These are phyloP conservation scores for Nomia melanderi DNA, from an alignment of 1,140 invertebrate genomes.

Conservation along the genomic window DNA sequence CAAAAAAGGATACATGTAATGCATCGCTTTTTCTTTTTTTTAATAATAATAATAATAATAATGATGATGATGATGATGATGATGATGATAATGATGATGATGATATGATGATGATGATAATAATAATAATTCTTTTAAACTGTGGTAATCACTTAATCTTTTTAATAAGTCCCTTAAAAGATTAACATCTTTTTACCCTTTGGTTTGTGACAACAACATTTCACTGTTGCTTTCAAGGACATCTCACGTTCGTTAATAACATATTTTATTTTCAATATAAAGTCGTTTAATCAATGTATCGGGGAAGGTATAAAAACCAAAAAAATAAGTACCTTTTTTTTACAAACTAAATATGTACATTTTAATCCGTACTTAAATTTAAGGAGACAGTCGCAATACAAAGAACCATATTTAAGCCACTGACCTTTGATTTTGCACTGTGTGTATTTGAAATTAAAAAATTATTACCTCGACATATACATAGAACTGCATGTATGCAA, in stretches of 20 bases:
- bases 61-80: too few species aligned
- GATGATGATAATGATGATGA: too few species aligned
- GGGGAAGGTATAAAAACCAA: constrained; percentile 43
- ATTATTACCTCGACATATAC: constrained; percentile 33
- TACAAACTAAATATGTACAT: constrained; percentile 56
- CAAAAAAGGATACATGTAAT: constrained; percentile 23
- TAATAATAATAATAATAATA: constrained; percentile 27
- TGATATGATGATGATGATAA: too few species aligned
- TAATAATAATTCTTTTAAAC: constrained; percentile 32
- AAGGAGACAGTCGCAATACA: constrained; percentile 49
- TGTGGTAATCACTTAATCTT: constrained; percentile 27
- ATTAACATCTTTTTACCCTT: background rate
- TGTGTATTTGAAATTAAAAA: constrained; percentile 49
- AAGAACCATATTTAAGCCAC: constrained; percentile 45
- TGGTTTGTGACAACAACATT: constrained; percentile 6
- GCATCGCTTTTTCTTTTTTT: constrained; percentile 21
- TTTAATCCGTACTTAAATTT: constrained; percentile 53
- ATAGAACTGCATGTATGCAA: constrained; percentile 33
- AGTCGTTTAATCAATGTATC: constrained; percentile 10
- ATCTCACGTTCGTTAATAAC: constrained; percentile 5
- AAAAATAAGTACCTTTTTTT: constrained; percentile 24
- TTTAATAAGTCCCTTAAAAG: background rate
- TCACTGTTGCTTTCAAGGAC: constrained; percentile 8
- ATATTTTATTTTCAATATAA: constrained; percentile 14
- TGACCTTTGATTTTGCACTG: constrained; percentile 29